Evolutionary conservation across 2,797 vertebrate species (phyloP).

Genomic region (Mallotus villosus): DNA sequence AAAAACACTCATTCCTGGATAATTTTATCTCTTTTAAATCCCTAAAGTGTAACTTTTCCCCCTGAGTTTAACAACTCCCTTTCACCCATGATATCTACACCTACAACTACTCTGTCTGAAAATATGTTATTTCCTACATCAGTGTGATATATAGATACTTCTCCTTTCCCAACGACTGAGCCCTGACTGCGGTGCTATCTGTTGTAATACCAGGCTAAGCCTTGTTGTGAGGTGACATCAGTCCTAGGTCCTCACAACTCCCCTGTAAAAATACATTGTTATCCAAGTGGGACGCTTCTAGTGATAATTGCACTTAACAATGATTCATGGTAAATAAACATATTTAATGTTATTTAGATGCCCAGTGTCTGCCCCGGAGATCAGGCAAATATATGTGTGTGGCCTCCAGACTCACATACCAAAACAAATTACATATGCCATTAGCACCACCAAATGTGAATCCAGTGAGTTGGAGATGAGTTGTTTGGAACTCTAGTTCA

Average conservation of each 20-base stretch:
- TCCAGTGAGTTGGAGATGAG: too few species aligned
- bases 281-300: too few species aligned
- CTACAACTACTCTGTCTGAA: constrained; percentile 58
- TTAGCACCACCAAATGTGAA: too few species aligned
- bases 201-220: constrained; percentile 68
- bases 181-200: constrained; percentile 64
- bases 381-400: too few species aligned
- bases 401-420: too few species aligned
- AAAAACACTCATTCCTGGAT: constrained; percentile 58
- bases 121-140: constrained; percentile 74
- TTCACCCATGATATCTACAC: constrained; percentile 64
- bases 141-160: constrained; percentile 62
- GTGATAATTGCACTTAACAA: too few species aligned
- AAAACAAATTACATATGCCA: too few species aligned
- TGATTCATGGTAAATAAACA: too few species aligned
- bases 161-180: constrained; percentile 60
- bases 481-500: too few species aligned
- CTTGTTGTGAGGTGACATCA: constrained; percentile 67
- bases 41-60: constrained; percentile 73
- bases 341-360: too few species aligned
- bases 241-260: constrained; percentile 33
- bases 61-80: constrained; percentile 71
- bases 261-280: too few species aligned
- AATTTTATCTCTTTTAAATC: constrained; percentile 71
- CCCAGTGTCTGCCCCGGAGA: too few species aligned